A percentile compares a stretch with the other conserved stretches of the same genome.
These are phyloP conservation scores for Notoglanidium macrostoma DNA, from an alignment of 2,797 vertebrate species.

Conservation along the genomic window DNA sequence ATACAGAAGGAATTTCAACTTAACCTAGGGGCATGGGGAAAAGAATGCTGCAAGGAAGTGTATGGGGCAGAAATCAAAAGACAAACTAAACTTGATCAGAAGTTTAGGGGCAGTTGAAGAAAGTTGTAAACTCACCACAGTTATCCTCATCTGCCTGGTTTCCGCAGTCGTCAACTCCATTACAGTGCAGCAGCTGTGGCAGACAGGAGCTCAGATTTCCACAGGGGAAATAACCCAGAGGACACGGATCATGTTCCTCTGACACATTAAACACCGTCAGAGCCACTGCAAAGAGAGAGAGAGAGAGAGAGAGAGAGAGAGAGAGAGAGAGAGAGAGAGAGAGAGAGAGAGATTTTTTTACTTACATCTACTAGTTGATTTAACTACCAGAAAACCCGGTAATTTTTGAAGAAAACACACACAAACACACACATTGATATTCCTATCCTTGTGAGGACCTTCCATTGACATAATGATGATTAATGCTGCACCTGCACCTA, in stretches of 20 bases:
- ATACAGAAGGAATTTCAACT: not conserved
- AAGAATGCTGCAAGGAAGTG: not conserved
- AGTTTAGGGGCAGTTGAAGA: not conserved
- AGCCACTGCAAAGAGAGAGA: constrained; percentile 64
- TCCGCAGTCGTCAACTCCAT: constrained; percentile 90
- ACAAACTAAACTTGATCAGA: not conserved
- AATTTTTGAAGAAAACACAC: not conserved
- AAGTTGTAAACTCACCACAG: constrained; percentile 81
- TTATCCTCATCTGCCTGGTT: constrained; percentile 91
- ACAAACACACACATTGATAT: not conserved
- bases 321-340: constrained; percentile 10
- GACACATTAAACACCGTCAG: constrained; percentile 71
- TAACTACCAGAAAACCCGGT: not conserved
- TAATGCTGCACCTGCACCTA: no score
- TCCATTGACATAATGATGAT: no score
- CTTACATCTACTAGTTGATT: not conserved
- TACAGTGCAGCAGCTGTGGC: constrained; percentile 92
- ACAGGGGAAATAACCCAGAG: constrained; percentile 92
- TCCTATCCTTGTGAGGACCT: not conserved
- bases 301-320: constrained; percentile 25
- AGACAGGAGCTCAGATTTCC: constrained; percentile 89
- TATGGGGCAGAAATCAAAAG: not conserved
- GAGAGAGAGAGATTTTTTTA: not conserved
- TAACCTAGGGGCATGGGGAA: rapidly evolving
- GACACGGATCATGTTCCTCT: constrained; percentile 74